Base-by-base conservation (phyloP, 2,888 invertebrate genomes). In the Netelia inedita region DNA sequence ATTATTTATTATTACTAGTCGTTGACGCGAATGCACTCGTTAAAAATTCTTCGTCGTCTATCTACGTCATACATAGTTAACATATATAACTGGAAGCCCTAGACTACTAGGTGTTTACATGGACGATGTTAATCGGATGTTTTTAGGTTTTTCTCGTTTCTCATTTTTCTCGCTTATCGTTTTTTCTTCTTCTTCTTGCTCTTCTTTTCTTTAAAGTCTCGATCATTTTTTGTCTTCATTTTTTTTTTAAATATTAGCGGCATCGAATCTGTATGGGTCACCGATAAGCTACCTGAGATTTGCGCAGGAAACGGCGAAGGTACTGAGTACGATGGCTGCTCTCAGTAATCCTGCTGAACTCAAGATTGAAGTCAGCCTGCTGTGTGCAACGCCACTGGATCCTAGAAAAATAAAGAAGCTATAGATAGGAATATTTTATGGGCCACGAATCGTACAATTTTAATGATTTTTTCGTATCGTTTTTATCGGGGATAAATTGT, bases 11-110 rank as follows among this genome's bases (percentile, higher is more conserved):
- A 81, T 79, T 79, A 81, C 80, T 86, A 79, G 79, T 86, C 76
- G 65, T 79, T 65, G 69, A 68, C 79, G 73, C 75, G 82, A 78
- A 83, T 82, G 65, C 41, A 79, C 55, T 80, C 65, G 78, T 89
- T 90, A 91, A 90, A 92, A 92, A 92, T 92, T 89, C 92, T 91
- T 92, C 89, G 88, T 91, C 91, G 88, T 90, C 91, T 93, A 93
- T 89, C 92, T 93, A 93, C 90, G 91, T 89, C 91, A 91, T 92
- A 93, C 91, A 92, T 93, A 91, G 91, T 93, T 82, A 92, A 93
- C 91, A 93, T 93, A 93, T 90, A 92, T 93, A 92, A 93, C 91
- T 93, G 93, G 93, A 93, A 93, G 93, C 93, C 93, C 93, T 93
- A 93, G 93, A 91, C 93, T 93, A 93, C 93, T 93, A 92, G 92